These are phyloP conservation scores for Goniozus legneri DNA, from an alignment of 1,140 invertebrate species.

Conservation along the genomic window DNA sequence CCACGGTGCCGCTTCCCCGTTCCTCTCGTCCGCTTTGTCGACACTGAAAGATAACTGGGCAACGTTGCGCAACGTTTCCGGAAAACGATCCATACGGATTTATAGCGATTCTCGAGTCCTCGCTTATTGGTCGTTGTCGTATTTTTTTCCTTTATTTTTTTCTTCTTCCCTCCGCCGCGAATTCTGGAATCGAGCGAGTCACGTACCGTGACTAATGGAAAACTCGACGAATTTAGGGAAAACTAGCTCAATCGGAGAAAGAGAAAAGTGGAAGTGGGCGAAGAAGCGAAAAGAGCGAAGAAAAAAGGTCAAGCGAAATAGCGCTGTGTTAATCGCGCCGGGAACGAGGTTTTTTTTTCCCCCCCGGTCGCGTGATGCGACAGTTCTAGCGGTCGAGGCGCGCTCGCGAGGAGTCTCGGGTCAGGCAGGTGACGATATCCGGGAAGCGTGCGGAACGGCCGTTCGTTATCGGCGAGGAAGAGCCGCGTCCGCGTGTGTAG, in stretches of 20 bases:
- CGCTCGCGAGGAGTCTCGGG: too few relatives aligned
- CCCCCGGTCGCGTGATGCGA: too few relatives aligned
- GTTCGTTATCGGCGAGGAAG: conserved; percentile 28
- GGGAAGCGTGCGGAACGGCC: conserved; percentile 17
- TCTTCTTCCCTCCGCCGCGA: neutral
- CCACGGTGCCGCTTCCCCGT: neutral
- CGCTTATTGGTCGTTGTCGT: neutral
- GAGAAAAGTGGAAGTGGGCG: too few relatives aligned
- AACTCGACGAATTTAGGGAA: too few relatives aligned
- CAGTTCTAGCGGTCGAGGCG: neutral
- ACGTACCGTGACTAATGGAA: too few relatives aligned
- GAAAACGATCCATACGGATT: conserved; percentile 17
- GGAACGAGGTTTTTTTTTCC: too few relatives aligned
- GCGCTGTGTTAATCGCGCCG: too few relatives aligned
- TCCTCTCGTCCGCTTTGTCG: too few relatives aligned
- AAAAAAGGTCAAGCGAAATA: conserved; percentile 5
- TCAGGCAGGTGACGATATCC: neutral
- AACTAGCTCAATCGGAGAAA: too few relatives aligned
- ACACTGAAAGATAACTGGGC: too few relatives aligned
- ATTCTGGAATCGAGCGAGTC: too few relatives aligned
- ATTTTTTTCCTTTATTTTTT: conserved; percentile 2
- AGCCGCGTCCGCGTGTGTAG: conserved; percentile 15
- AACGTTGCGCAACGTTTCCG: conserved; percentile 19
- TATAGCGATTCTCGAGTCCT: conserved; percentile 13
- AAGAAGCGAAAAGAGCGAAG: neutral